phyloP scores from a whole-genome alignment of 2,113 vertebrate genomes.

The Vulpes ferrilata region DNA sequence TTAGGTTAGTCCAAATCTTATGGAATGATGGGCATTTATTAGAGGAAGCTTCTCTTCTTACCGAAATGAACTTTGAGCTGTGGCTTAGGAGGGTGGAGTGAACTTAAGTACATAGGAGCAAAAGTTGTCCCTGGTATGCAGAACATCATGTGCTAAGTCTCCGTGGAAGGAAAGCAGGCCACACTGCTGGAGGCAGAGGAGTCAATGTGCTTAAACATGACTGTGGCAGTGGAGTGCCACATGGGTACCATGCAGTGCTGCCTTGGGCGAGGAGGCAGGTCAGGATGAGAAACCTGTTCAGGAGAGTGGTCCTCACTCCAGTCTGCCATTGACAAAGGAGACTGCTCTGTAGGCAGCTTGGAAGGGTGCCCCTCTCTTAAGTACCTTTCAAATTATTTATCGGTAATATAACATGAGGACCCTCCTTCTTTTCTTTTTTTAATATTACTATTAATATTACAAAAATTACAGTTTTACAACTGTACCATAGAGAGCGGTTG shows the following conservation, averaged over 20 bases:
- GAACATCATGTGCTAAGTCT: not conserved
- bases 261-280: not conserved
- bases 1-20: not conserved
- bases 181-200: not conserved
- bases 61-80: not conserved
- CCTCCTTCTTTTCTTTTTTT: not conserved
- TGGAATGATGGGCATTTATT: not conserved
- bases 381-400: not conserved
- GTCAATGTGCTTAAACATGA: not conserved
- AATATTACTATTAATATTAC: not conserved
- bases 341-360: not conserved
- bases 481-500: not conserved
- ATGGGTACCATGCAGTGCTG: accelerated
- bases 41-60: not conserved
- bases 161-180: not conserved
- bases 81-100: not conserved
- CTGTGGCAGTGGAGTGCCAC: not conserved
- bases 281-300: not conserved
- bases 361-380: not conserved
- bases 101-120: not conserved
- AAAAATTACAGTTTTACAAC: not conserved
- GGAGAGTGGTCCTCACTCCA: not conserved
- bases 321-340: not conserved
- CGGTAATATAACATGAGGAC: not conserved
- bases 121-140: not conserved